Conservation (phyloP, 2,113 vertebrate species). For the Pygoscelis antarcticus region DNA sequence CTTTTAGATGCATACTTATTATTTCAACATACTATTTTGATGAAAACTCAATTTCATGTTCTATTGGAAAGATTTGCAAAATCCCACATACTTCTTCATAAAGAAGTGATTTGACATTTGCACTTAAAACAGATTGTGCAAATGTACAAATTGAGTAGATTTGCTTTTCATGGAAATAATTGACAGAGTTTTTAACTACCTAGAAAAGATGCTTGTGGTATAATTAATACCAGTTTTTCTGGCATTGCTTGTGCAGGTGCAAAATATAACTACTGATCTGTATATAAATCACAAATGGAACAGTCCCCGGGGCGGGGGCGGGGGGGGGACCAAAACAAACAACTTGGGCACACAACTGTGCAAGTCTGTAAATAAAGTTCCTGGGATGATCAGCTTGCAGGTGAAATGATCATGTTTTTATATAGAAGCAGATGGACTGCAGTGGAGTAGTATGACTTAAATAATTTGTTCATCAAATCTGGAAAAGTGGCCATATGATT, state of each 20-base stretch:
- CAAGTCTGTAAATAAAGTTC: background rate
- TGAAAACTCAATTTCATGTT: background rate
- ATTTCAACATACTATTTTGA: background rate
- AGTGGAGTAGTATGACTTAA: background rate
- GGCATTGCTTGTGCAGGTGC: fast-evolving
- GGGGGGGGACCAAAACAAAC: too few relatives aligned
- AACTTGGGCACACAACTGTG: background rate
- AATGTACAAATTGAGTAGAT: background rate
- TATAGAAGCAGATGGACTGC: background rate
- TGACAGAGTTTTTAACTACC: background rate
- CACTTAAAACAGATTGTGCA: background rate
- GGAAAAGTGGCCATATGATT: background rate
- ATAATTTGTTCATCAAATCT: background rate
- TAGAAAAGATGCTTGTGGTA: background rate
- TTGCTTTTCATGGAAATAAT: background rate
- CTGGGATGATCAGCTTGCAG: background rate
- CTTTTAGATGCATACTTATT: background rate
- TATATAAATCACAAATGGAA: background rate
- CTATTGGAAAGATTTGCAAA: background rate
- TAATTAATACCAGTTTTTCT: background rate
- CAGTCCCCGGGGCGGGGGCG: too few relatives aligned
- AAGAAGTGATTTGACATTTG: background rate
- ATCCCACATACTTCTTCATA: background rate
- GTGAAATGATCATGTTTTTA: background rate
- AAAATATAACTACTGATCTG: background rate